Percentiles rank a stretch among this genome's conserved stretches.
Evolutionary conservation across 2,797 vertebrate genomes (phyloP).

Genomic region (Pteronotus mesoamericanus): DNA sequence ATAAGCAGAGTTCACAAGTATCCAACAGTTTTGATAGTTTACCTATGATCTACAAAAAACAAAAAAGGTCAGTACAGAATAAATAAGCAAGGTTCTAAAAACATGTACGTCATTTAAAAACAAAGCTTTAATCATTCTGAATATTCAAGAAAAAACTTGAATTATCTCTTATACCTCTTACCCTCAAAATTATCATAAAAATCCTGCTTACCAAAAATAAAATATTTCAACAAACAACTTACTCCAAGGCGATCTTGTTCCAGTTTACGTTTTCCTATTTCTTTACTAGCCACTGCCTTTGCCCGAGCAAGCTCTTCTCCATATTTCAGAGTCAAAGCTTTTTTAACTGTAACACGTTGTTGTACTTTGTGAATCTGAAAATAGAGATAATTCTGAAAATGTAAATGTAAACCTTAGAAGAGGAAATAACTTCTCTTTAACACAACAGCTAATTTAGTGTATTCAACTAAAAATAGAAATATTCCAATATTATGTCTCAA

Average conservation of each 20-base stretch:
- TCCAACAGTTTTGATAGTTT: conserved; percentile 24
- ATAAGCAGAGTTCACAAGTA: not conserved
- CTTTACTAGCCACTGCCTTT: conserved; percentile 85
- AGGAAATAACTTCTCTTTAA: conserved; percentile 14
- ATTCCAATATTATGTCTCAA: not conserved
- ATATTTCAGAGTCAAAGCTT: conserved; percentile 84
- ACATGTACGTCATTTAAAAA: not conserved
- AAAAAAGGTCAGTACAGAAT: not conserved
- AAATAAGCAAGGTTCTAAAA: conserved; percentile 48
- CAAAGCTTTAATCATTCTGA: conserved; percentile 42
- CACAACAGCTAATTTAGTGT: not conserved
- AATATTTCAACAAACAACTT: conserved; percentile 75
- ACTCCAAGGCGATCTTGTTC: conserved; percentile 83
- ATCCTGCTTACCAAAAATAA: not conserved
- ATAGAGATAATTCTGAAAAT: not conserved
- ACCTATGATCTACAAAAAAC: not conserved
- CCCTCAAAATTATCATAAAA: conserved; percentile 6
- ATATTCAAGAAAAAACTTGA: not conserved
- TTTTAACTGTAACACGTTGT: conserved; percentile 91
- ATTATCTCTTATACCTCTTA: conserved; percentile 30
- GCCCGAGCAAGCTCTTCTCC: conserved; percentile 90
- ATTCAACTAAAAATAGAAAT: conserved; percentile 41
- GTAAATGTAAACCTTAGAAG: conserved; percentile 18
- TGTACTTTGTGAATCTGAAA: conserved; percentile 92
- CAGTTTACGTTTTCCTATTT: conserved; percentile 85